These are phyloP conservation scores for Orthosia gothica DNA, from an alignment of 2,888 invertebrate genomes.

Conservation along the genomic window DNA sequence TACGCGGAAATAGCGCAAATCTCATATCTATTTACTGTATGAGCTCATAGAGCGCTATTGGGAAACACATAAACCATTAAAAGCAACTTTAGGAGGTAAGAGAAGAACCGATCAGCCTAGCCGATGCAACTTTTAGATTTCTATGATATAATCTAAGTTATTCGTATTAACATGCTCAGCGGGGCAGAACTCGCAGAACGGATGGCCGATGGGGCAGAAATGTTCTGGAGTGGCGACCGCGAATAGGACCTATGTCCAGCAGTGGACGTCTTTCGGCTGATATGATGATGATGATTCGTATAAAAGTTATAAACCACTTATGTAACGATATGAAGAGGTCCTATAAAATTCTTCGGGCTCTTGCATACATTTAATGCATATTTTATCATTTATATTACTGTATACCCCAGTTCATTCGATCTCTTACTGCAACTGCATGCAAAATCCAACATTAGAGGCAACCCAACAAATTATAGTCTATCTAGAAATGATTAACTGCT, in stretches of 20 bases:
- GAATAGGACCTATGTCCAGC: no score
- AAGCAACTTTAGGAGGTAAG: background rate
- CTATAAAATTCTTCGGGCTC: background rate
- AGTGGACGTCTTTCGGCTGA: no score
- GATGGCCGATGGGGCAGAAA: no score
- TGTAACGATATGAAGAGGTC: background rate
- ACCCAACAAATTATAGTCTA: conserved; percentile 19
- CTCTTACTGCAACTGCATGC: conserved; percentile 5
- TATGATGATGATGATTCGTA: no score
- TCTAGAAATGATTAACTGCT: conserved; percentile 39
- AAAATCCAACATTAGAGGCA: conserved; percentile 8
- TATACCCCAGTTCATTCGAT: background rate
- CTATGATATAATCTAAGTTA: no score
- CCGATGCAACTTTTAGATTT: background rate
- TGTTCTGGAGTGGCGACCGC: no score
- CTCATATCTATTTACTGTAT: background rate
- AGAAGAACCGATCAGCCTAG: no score
- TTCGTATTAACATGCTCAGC: no score
- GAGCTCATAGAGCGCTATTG: background rate
- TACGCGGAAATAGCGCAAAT: conserved; percentile 12
- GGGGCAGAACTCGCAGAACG: no score
- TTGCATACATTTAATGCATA: background rate
- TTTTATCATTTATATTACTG: background rate
- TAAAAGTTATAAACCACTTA: no score
- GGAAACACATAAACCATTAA: background rate